These are phyloP conservation scores for Engraulis encrasicolus DNA, from an alignment of 2,113 vertebrate genomes.

Conservation along the genomic window DNA sequence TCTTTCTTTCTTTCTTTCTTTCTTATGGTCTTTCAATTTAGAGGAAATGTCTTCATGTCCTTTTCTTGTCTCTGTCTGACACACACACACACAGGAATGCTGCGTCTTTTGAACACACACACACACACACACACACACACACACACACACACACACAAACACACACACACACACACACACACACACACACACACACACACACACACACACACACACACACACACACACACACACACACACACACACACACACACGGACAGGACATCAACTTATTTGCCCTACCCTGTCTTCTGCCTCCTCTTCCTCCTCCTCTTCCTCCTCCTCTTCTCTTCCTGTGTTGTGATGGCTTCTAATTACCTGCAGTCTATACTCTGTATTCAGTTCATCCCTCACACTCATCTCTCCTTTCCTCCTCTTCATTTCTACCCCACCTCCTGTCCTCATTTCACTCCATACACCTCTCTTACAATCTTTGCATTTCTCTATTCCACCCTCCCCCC, in stretches of 20 bases:
- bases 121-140: neutral
- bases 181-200: neutral
- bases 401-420: neutral
- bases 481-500: neutral
- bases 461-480: neutral
- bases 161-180: neutral
- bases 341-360: neutral
- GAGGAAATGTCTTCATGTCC: neutral
- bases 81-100: neutral
- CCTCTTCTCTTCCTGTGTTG: neutral
- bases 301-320: neutral
- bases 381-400: neutral
- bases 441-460: neutral
- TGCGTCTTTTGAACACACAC: neutral
- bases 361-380: neutral
- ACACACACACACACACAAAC: neutral
- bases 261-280: too few species aligned
- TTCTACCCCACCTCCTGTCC: neutral
- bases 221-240: constrained; percentile 4
- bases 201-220: neutral
- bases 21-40: neutral
- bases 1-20: neutral
- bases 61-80: neutral
- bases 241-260: neutral
- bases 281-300: neutral